Conservation (phyloP, 2,797 vertebrate species). For the Platalea minor region DNA sequence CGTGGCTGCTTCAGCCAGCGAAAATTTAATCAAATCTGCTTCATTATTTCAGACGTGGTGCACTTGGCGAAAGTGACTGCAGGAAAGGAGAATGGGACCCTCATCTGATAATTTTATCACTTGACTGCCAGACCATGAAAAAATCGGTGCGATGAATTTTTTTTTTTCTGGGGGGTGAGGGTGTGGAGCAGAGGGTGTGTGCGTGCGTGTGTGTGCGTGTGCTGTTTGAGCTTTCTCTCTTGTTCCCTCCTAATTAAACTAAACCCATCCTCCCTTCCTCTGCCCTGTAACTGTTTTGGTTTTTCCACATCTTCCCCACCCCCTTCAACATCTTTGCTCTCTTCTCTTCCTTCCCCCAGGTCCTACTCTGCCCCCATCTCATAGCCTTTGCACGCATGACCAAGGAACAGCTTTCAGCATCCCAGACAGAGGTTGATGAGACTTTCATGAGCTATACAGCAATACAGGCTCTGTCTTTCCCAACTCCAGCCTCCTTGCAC, state of each 20-base stretch:
- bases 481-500: neutral
- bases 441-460: neutral
- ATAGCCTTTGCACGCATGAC: neutral
- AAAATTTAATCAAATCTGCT: constrained; percentile 78
- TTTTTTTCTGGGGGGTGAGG: constrained; percentile 45
- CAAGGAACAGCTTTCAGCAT: constrained; percentile 17
- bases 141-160: constrained; percentile 74
- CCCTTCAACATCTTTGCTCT: neutral
- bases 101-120: constrained; percentile 76
- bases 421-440: neutral
- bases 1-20: constrained; percentile 71
- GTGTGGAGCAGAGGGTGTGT: constrained; percentile 54
- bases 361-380: constrained; percentile 27
- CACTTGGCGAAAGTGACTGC: constrained; percentile 70
- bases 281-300: constrained; percentile 31
- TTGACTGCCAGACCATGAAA: constrained; percentile 76
- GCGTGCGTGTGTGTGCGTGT: neutral
- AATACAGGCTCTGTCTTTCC: neutral
- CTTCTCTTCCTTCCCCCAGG: constrained; percentile 9
- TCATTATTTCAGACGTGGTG: constrained; percentile 77
- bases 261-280: neutral
- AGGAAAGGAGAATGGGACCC: constrained; percentile 63
- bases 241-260: constrained; percentile 47
- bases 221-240: neutral
- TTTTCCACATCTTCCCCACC: neutral